phyloP scores from a whole-genome alignment of 1,140 invertebrate genomes.

The Dendrolimus kikuchii region DNA sequence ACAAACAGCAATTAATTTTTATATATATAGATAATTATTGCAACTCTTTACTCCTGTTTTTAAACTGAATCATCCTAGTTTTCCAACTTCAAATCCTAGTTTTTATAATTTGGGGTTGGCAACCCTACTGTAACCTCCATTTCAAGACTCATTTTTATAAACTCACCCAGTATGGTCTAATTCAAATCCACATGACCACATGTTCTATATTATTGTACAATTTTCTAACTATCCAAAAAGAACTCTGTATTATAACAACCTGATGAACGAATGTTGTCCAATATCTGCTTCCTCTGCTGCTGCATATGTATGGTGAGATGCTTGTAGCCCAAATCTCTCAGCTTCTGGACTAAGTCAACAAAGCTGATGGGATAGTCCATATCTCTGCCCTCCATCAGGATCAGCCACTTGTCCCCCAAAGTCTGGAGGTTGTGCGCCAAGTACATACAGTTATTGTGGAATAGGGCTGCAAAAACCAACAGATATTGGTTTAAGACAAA shows the following conservation, averaged over 20 bases:
- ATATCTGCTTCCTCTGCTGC: conserved; percentile 80
- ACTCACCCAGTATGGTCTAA: too few relatives aligned
- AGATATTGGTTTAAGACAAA: conserved; percentile 2
- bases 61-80: too few relatives aligned
- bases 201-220: conserved; percentile 3
- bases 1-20: too few relatives aligned
- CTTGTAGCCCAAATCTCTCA: conserved; percentile 79
- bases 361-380: conserved; percentile 53
- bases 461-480: conserved; percentile 78
- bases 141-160: too few relatives aligned
- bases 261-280: conserved; percentile 81
- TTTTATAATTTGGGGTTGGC: too few relatives aligned
- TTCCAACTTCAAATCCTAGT: too few relatives aligned
- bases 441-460: conserved; percentile 95
- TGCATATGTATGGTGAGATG: conserved; percentile 82
- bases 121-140: too few relatives aligned
- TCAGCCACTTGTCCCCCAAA: conserved; percentile 75
- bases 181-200: too few relatives aligned
- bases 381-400: conserved; percentile 45
- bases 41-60: too few relatives aligned
- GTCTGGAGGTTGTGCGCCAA: conserved; percentile 83
- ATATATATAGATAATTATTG: too few relatives aligned
- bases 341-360: conserved; percentile 68
- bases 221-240: background rate
- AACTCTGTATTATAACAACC: conserved; percentile 62